A percentile compares a stretch with the other conserved stretches of the same genome.
These are phyloP conservation scores for Hylia prasina DNA, from an alignment of 2,113 vertebrate species.

Conservation along the genomic window DNA sequence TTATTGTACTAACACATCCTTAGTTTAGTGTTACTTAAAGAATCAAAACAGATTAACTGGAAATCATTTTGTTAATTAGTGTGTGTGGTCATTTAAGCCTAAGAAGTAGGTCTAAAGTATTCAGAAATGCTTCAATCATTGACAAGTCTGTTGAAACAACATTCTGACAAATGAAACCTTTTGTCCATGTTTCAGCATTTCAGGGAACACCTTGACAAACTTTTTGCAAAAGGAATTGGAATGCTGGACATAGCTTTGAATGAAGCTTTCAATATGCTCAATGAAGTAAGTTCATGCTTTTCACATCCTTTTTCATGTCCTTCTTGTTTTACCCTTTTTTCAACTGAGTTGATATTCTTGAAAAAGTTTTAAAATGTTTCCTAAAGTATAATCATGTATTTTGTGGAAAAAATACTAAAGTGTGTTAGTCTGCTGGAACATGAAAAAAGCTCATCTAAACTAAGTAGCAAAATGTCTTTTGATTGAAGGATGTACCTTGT, in stretches of 20 bases:
- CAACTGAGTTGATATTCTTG: accelerated
- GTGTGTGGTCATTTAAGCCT: background rate
- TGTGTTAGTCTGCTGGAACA: background rate
- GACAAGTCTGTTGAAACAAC: background rate
- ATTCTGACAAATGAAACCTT: background rate
- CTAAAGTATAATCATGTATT: background rate
- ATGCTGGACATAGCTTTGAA: conserved; percentile 94
- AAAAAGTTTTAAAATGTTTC: background rate
- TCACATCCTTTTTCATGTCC: background rate
- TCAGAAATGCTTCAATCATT: background rate
- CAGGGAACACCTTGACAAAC: conserved; percentile 91
- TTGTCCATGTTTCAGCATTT: conserved; percentile 83
- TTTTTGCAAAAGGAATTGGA: conserved; percentile 93
- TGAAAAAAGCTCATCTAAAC: background rate
- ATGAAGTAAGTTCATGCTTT: conserved; percentile 80
- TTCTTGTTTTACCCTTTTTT: background rate
- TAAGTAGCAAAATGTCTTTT: background rate
- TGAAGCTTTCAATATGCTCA: conserved; percentile 92
- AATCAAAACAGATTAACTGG: background rate
- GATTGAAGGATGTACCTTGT: background rate
- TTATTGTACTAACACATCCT: background rate
- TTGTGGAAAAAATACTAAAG: background rate
- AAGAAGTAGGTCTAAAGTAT: background rate
- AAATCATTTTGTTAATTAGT: background rate
- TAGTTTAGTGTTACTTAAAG: background rate